Conservation (phyloP, 1,140 invertebrate genomes). For the Cyclina sinensis region DNA sequence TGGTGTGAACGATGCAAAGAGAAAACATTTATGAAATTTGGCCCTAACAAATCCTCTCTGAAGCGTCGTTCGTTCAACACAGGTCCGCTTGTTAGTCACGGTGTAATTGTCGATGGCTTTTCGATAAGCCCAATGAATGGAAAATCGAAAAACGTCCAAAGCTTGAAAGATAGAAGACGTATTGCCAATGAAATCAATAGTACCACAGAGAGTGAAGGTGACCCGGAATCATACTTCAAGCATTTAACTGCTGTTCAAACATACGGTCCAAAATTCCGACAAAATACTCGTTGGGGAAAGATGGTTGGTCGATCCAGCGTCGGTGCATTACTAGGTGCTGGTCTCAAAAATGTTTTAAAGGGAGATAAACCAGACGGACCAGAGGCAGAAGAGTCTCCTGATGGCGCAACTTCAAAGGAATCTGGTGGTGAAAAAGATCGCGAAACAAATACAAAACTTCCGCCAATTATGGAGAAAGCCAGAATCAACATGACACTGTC, state of each 20-base stretch:
- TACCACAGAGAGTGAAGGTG: conserved; percentile 64
- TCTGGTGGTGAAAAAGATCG: not conserved
- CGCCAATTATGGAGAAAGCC: conserved; percentile 50
- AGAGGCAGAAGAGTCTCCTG: conserved; percentile 31
- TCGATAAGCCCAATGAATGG: conserved; percentile 82
- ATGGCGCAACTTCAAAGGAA: conserved; percentile 11
- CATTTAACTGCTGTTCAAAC: conserved; percentile 75
- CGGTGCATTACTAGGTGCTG: conserved; percentile 40
- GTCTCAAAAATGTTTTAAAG: conserved; percentile 47
- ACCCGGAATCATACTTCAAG: conserved; percentile 81
- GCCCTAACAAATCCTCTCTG: conserved; percentile 80
- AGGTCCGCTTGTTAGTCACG: conserved; percentile 82
- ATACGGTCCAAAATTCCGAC: conserved; percentile 71
- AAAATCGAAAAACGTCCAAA: conserved; percentile 75
- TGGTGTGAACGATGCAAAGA: conserved; percentile 85
- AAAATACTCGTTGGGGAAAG: conserved; percentile 77
- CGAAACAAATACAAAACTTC: conserved; percentile 23
- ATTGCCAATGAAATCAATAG: conserved; percentile 65
- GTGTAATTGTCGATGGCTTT: conserved; percentile 82
- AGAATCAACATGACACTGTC: conserved; percentile 62
- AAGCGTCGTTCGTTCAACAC: conserved; percentile 77
- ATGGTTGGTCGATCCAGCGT: conserved; percentile 68
- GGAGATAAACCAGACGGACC: conserved; percentile 58
- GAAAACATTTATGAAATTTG: conserved; percentile 78
- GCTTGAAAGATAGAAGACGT: conserved; percentile 70